Evolutionary conservation across 2,888 invertebrate species (phyloP).

Genomic region (Caenorhabditis angaria): DNA sequence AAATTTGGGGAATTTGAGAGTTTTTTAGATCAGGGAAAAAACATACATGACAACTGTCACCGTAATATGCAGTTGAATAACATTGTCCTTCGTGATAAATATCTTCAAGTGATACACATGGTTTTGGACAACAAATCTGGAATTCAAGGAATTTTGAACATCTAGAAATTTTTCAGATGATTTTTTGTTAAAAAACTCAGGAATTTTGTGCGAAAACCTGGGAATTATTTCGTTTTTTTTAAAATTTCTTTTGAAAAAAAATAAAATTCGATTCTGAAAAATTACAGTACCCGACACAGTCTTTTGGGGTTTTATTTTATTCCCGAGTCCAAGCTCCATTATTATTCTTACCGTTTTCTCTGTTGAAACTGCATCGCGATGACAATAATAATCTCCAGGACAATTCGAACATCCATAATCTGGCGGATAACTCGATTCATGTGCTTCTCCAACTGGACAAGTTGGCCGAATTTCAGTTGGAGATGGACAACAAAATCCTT

Average conservation of each 20-base stretch:
- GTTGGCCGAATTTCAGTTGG: constrained; percentile 61
- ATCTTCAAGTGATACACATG: constrained; percentile 69
- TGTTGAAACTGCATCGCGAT: constrained; percentile 61
- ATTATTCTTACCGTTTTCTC: constrained; percentile 54
- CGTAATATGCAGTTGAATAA: constrained; percentile 64
- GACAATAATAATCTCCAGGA: constrained; percentile 67
- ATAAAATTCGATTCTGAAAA: not conserved
- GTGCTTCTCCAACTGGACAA: constrained; percentile 67
- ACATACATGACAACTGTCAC: constrained; percentile 62
- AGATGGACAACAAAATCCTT: constrained; percentile 70
- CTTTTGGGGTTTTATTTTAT: not conserved
- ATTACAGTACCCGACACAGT: too few relatives aligned
- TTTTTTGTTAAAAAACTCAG: too few relatives aligned
- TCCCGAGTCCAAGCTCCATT: not conserved
- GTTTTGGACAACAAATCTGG: constrained; percentile 70
- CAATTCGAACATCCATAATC: constrained; percentile 60
- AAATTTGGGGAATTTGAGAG: not conserved
- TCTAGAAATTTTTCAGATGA: too few relatives aligned
- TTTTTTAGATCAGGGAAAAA: not conserved
- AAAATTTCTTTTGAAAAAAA: too few relatives aligned
- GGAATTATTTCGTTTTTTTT: too few relatives aligned
- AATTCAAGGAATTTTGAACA: too few relatives aligned
- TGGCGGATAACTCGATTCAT: constrained; percentile 59
- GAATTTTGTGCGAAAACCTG: too few relatives aligned
- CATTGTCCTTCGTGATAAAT: constrained; percentile 69